Evolutionary conservation across 2,113 vertebrate genomes (phyloP), one percentile per base, ranked within the genome.

Genomic region (Pagrus major): DNA sequence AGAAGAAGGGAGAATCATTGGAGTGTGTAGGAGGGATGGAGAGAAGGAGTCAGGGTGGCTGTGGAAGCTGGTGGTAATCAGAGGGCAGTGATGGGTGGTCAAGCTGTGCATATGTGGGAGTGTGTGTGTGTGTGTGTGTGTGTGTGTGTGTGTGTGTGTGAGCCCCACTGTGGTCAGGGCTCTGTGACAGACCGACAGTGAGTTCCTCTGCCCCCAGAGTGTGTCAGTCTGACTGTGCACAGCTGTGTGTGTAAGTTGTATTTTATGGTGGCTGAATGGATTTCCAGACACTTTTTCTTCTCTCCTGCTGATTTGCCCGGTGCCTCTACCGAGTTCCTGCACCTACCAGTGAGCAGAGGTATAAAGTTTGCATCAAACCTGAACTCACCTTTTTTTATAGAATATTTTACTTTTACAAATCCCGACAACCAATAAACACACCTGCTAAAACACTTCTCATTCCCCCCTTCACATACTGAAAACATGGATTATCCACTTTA

Each of bases 51-150:
- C 59, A 78, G 74, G 77, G 89, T 82, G 88, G 86, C 82, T 78
- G 70, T 90, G 89, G 88, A 92, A 87, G 88, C 72, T 77, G 90
- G 67, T 76, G 86, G 84, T 91, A 91, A 93, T 92, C 91, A 93
- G 83, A 89, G 84, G 82, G 85, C 80, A 90, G 90, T 88, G 88
- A 91, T 87, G 92, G 90, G 92, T 88, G 90, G 89, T 91, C 88
- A 90, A 83, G 82, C 89, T 87, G 72, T 78, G 81, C 9, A 27
- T 72, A 44, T 51, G 67, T 78, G n/a, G n/a, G n/a, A n/a, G n/a
- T n/a, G 69, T 72, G 81, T 25, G 80, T 79, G 47, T 42, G 69
- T 9, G 83, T 72, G 56, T 51, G 58, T 78, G 65, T 76, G 81
- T 25, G 80, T 79, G 47, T 37, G 69, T 9, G 83, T 21, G 84